Evolutionary conservation across 2,113 vertebrate genomes (phyloP).

Genomic region (Microcebus griseorufus): DNA sequence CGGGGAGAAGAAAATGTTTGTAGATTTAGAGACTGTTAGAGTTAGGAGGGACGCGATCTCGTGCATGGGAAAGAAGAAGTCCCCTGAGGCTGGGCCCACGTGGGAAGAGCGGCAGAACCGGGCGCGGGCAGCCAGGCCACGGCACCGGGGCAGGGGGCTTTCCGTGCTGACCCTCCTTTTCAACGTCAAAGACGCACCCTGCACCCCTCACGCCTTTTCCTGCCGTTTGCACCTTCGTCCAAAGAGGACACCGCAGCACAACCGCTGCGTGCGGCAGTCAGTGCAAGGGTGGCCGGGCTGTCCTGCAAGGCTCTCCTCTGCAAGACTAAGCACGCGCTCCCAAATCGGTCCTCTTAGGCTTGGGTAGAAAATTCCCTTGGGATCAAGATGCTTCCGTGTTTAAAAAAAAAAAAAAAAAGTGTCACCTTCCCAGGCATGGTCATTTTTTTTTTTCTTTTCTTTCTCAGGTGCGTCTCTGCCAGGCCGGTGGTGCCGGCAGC

Average conservation of each 20-base stretch:
- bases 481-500: no score
- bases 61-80: background rate
- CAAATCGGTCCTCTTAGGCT: background rate
- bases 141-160: background rate
- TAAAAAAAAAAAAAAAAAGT: background rate
- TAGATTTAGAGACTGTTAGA: background rate
- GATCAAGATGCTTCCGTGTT: background rate
- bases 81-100: background rate
- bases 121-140: accelerated
- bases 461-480: background rate
- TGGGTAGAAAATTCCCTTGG: background rate
- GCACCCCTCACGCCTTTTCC: background rate
- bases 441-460: background rate
- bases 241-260: background rate
- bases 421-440: no score
- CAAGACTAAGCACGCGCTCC: background rate
- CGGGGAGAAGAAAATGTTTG: background rate
- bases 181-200: background rate
- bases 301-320: background rate
- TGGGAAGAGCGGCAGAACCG: background rate
- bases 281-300: background rate
- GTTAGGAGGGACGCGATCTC: background rate
- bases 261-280: background rate
- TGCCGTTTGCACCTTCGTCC: background rate
- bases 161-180: background rate